A percentile compares a stretch with the other conserved stretches of the same genome.
phyloP scores from a whole-genome alignment of 2,797 vertebrate genomes.

The Enteromius fasciolatus region DNA sequence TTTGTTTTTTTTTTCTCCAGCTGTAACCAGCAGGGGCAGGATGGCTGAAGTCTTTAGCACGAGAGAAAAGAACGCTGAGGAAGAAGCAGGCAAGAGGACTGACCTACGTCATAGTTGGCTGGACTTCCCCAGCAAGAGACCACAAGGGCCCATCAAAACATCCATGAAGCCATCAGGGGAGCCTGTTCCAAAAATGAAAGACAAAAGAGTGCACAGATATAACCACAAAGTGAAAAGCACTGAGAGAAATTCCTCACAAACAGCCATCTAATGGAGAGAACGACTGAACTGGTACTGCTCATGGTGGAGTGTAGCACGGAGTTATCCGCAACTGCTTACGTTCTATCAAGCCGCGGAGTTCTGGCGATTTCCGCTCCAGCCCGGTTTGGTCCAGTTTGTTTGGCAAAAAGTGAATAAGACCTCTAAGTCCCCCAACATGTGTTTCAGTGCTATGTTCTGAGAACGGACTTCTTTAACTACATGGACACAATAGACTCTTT shows the following conservation, averaged over 20 bases:
- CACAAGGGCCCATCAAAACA: slow-evolving; percentile 28
- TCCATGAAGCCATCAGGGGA: slow-evolving; percentile 31
- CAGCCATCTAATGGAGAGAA: slow-evolving; percentile 11
- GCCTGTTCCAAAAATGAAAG: slow-evolving; percentile 37
- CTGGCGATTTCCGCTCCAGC: slow-evolving; percentile 11
- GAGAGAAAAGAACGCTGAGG: slow-evolving; percentile 13
- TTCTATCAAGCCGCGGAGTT: slow-evolving; percentile 10
- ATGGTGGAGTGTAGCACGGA: not conserved
- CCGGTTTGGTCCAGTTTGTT: slow-evolving; percentile 12
- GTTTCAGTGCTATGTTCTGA: slow-evolving; percentile 21
- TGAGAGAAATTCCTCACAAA: slow-evolving; percentile 12
- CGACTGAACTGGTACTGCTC: slow-evolving; percentile 19
- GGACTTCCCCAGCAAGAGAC: slow-evolving; percentile 39
- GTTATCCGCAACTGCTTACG: not conserved
- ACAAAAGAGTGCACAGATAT: slow-evolving; percentile 24
- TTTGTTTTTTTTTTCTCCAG: slow-evolving; percentile 65
- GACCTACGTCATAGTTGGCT: slow-evolving; percentile 44
- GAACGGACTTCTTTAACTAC: slow-evolving; percentile 6
- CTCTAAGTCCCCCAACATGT: slow-evolving; percentile 16
- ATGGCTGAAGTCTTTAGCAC: slow-evolving; percentile 64
- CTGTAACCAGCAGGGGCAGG: slow-evolving; percentile 73
- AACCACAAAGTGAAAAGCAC: slow-evolving; percentile 23
- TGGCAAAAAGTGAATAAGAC: slow-evolving; percentile 24
- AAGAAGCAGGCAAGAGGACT: slow-evolving; percentile 28
- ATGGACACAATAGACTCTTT: slow-evolving; percentile 17